These are phyloP conservation scores for Calephelis virginiensis DNA, from an alignment of 1,140 invertebrate genomes.

Conservation along the genomic window DNA sequence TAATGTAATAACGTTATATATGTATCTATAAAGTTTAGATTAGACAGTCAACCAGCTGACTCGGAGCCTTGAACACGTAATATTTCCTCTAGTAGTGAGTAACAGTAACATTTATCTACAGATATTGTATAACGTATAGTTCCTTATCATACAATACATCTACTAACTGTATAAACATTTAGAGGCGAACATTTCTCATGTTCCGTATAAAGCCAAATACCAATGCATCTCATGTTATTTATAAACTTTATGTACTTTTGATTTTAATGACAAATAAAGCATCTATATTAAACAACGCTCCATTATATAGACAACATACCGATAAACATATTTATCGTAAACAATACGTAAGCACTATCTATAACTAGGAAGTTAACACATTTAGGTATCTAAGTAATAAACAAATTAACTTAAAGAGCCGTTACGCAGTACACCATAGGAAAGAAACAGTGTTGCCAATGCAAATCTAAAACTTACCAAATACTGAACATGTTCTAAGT, in stretches of 20 bases:
- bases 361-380: neutral
- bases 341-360: constrained; percentile 6
- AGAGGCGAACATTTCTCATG: constrained; percentile 67
- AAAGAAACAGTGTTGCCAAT: constrained; percentile 6
- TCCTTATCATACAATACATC: constrained; percentile 36
- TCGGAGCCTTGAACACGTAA: constrained; percentile 60
- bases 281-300: constrained; percentile 13
- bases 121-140: constrained; percentile 57
- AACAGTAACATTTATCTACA: constrained; percentile 56
- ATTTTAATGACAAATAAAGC: constrained; percentile 28
- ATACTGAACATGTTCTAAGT: constrained; percentile 16
- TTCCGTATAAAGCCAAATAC: constrained; percentile 76
- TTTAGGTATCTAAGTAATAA: constrained; percentile 7
- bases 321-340: neutral
- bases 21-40: constrained; percentile 42
- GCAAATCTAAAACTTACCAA: constrained; percentile 21
- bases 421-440: neutral
- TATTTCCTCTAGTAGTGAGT: constrained; percentile 47
- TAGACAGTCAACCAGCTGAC: constrained; percentile 44
- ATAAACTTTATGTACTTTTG: constrained; percentile 52
- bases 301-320: constrained; percentile 4
- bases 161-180: constrained; percentile 63
- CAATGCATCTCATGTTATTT: constrained; percentile 75
- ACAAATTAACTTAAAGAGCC: neutral
- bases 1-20: constrained; percentile 45